Evolutionary conservation across 1,140 invertebrate species (phyloP).

Genomic region (Asobara japonica): DNA sequence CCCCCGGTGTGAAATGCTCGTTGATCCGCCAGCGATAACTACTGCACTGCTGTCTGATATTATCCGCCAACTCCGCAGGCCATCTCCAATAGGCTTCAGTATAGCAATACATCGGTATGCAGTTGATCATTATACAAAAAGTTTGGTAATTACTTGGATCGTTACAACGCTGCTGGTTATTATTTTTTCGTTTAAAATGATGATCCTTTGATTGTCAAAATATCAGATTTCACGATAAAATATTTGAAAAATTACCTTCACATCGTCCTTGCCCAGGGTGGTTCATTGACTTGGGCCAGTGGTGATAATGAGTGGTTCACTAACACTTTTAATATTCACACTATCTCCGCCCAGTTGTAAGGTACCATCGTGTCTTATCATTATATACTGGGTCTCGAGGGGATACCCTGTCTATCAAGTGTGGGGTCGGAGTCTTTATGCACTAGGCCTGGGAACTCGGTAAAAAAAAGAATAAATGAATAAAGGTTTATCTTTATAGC

Average conservation of each 20-base stretch:
- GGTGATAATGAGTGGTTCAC: constrained; percentile 11
- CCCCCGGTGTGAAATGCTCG: constrained; percentile 21
- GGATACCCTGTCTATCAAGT: constrained; percentile 47
- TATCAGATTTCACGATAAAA: constrained; percentile 15
- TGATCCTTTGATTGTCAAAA: not conserved
- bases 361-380: not conserved
- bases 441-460: constrained; percentile 23
- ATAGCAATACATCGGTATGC: not conserved
- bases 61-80: not conserved
- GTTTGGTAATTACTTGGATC: not conserved
- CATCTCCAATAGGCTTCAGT: not conserved
- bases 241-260: constrained; percentile 27
- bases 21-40: constrained; percentile 28
- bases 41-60: constrained; percentile 4
- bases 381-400: constrained; percentile 10
- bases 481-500: constrained; percentile 43
- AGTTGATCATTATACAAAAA: not conserved
- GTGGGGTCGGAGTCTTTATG: constrained; percentile 42
- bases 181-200: too few species aligned
- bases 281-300: constrained; percentile 12
- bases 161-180: too few species aligned
- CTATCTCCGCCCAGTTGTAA: not conserved
- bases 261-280: constrained; percentile 9
- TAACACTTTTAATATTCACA: not conserved
- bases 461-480: constrained; percentile 9